Conservation (phyloP, 2,888 invertebrate genomes). For the Melitaea athalia region DNA sequence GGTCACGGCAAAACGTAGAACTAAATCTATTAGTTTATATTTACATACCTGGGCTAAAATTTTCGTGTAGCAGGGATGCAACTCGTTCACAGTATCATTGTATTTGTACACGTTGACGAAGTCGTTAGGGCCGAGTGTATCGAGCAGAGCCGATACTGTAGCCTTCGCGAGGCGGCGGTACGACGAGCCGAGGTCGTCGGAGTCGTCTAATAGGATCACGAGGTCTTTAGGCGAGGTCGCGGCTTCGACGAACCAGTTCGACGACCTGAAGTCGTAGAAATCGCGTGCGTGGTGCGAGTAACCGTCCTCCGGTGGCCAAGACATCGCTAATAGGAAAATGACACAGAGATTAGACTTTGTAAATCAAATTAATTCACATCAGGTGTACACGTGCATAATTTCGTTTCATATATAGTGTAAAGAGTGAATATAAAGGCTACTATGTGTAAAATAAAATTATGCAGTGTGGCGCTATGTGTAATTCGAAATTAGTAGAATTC, state of each 20-base stretch:
- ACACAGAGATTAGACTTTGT: not conserved
- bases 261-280: constrained; percentile 96
- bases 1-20: not conserved
- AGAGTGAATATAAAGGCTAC: too few species aligned
- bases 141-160: constrained; percentile 94
- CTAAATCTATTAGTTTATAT: not conserved
- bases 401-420: not conserved
- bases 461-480: too few species aligned
- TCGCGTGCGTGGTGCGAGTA: constrained; percentile 89
- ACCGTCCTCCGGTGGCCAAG: constrained; percentile 92
- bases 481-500: too few species aligned
- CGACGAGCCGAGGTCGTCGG: constrained; percentile 93
- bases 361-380: not conserved
- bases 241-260: constrained; percentile 98
- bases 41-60: constrained; percentile 90
- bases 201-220: constrained; percentile 95
- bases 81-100: constrained; percentile 90
- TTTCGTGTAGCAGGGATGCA: constrained; percentile 95
- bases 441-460: too few species aligned
- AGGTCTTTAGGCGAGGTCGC: constrained; percentile 99
- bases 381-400: not conserved
- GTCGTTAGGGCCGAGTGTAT: constrained; percentile 98
- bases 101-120: constrained; percentile 97
- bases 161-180: constrained; percentile 92
- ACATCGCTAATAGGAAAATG: constrained; percentile 79